Base-by-base conservation (phyloP, 30 jellyfish, hydroid and myxozoan species). In the Turritopsis dohrnii region DNA sequence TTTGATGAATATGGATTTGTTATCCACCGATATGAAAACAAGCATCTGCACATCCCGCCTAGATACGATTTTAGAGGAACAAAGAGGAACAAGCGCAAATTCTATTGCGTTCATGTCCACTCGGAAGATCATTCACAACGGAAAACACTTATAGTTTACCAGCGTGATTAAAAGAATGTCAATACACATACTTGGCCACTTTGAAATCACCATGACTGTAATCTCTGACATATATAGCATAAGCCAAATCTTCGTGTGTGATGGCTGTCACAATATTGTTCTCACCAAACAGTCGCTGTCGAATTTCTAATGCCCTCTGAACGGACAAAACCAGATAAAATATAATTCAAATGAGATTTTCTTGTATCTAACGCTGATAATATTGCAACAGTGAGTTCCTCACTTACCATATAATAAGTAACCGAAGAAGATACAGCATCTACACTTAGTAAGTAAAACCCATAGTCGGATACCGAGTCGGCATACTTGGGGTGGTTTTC, bases 371-470 rank as follows among this genome's bases (percentile, higher is more conserved):
- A n/a, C n/a, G n/a, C n/a, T n/a, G n/a, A n/a, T n/a, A n/a, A n/a
- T n/a, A n/a, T n/a, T n/a, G n/a, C n/a, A n/a, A 3, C 60, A 41
- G 13, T 13, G 13, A 41, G 60, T 41, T 41, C 60, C 24, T 26
- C 1, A 65, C 87, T 80, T 80, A 92, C 97, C 90, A 73, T 84
- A 75, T 92, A 92, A 27, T 82, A 89, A 26, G 84, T 83, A 3
- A 92, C 97, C 1, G 96, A 87, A 13, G 94, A 86, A n/a, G 95
- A 89, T 20, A 92, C 97, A n/a, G 90, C 86, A 71, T 92, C 97
- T 1, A 92, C 88, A 71, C 92, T 92, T 54, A 92, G 77, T 65
- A 92, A 81, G 77, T 87, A 92, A 82, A 92, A 92, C 18, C 89
- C 97, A 85, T 82, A 92, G 76, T 92, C 97, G 19, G 96, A 71